Conservation (phyloP, 2,113 vertebrate species). For the Condylura cristata region DNA sequence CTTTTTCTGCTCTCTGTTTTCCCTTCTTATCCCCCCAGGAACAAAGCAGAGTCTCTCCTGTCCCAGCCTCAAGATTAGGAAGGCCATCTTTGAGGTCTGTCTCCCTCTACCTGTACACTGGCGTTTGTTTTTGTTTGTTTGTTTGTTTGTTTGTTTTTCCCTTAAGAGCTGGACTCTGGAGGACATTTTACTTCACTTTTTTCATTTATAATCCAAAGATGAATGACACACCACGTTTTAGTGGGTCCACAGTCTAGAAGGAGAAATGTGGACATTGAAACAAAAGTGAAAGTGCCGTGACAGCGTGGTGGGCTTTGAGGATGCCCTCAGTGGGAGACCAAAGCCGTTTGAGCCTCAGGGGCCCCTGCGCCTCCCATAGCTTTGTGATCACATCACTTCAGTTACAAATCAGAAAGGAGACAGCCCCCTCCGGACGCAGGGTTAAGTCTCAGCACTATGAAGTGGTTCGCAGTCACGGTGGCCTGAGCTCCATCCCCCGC, state of each 20-base stretch:
- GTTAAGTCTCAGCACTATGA: too few species aligned
- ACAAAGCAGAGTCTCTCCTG: background rate
- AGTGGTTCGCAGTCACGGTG: too few species aligned
- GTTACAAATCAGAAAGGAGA: too few species aligned
- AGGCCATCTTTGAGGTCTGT: background rate
- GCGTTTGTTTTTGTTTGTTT: too few species aligned
- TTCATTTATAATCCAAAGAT: background rate
- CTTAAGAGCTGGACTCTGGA: background rate
- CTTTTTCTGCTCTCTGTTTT: background rate
- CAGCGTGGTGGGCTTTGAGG: too few species aligned
- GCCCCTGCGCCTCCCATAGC: too few species aligned
- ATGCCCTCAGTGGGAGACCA: too few species aligned
- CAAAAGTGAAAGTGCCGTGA: background rate
- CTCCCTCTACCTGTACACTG: background rate
- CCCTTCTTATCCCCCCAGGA: background rate
- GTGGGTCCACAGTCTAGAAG: background rate
- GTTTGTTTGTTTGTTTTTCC: too few species aligned
- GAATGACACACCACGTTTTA: background rate
- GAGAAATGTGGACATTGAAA: background rate
- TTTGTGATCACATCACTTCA: too few species aligned
- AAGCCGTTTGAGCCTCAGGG: too few species aligned
- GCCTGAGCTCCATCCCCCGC: too few species aligned
- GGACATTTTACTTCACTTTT: background rate
- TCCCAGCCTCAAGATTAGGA: background rate
- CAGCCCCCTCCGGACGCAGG: too few species aligned